Percentiles rank a stretch among this genome's conserved stretches.
phyloP scores from a whole-genome alignment of 2,797 vertebrate species.

The Bradypus variegatus region DNA sequence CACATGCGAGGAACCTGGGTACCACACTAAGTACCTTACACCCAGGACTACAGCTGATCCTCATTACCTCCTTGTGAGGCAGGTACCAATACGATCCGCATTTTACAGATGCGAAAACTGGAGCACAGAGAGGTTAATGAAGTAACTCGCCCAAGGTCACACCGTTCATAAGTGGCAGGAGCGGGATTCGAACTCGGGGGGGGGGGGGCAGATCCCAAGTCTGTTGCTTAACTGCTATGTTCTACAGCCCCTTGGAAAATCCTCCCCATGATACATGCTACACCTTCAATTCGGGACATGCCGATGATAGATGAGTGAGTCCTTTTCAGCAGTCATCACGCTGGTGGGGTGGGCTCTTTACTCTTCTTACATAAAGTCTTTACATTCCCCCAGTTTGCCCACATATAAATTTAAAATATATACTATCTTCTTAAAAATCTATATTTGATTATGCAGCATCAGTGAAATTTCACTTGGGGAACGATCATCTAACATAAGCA shows the following conservation, averaged over 20 bases:
- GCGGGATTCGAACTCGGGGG: not conserved
- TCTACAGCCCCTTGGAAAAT: not conserved
- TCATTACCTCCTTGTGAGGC: not conserved
- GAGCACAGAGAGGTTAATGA: not conserved
- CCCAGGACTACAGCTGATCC: not conserved
- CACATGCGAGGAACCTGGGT: not conserved
- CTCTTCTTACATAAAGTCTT: conserved; percentile 48
- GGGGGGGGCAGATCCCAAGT: not conserved
- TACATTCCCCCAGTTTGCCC: not conserved
- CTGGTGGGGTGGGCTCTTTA: not conserved
- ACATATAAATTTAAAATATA: conserved; percentile 53
- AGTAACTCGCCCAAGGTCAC: not conserved
- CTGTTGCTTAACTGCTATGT: not conserved
- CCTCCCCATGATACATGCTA: not conserved
- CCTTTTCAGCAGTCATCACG: not conserved
- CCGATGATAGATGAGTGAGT: not conserved
- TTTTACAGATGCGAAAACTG: not conserved
- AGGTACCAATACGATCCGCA: not conserved
- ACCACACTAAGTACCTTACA: not conserved
- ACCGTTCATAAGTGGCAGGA: not conserved
- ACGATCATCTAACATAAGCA: conserved; percentile 66
- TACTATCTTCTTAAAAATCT: conserved; percentile 47
- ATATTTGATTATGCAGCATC: conserved; percentile 68
- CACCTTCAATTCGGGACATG: rapidly evolving
- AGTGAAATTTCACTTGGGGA: conserved; percentile 69